A percentile compares a stretch with the other conserved stretches of the same genome.
Evolutionary conservation across 2,797 vertebrate species (phyloP).

Genomic region (Gastrophryne carolinensis): DNA sequence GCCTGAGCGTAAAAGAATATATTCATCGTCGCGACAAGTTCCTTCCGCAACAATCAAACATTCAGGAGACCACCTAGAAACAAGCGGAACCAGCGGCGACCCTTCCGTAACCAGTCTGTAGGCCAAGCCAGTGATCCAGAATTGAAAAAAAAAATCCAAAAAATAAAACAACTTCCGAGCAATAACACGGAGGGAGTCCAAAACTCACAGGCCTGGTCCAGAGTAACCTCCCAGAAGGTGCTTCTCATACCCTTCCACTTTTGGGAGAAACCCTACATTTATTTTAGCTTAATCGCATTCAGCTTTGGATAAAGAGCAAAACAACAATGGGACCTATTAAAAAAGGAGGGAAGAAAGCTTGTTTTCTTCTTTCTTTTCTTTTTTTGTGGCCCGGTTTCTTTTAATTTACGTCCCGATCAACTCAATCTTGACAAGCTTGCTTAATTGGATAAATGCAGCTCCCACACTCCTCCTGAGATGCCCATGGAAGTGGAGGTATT

Average conservation of each 20-base stretch:
- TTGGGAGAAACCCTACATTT: not conserved
- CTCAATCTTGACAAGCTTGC: conserved; percentile 98
- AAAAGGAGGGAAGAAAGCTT: conserved; percentile 21
- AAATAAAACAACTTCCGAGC: not conserved
- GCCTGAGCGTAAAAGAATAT: not conserved
- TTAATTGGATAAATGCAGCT: conserved; percentile 93
- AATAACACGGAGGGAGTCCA: not conserved
- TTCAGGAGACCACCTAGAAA: not conserved
- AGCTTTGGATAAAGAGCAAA: conserved; percentile 50
- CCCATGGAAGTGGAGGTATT: conserved; percentile 80
- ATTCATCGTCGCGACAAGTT: not conserved
- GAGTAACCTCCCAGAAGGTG: not conserved
- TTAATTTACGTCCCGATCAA: conserved; percentile 63
- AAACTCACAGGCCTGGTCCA: not conserved
- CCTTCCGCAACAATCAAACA: conserved; percentile 1
- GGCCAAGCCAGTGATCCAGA: not conserved
- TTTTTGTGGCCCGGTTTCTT: conserved; percentile 57
- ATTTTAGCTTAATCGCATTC: conserved; percentile 33
- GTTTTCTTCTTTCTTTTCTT: conserved; percentile 54
- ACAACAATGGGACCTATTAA: not conserved
- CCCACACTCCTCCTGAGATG: conserved; percentile 71
- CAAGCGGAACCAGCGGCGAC: not conserved
- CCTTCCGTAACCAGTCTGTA: not conserved
- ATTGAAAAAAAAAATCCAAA: not conserved
- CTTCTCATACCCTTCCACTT: not conserved